Base-by-base conservation (phyloP, 2,113 vertebrate genomes). In the Chlamydotis undulata region DNA sequence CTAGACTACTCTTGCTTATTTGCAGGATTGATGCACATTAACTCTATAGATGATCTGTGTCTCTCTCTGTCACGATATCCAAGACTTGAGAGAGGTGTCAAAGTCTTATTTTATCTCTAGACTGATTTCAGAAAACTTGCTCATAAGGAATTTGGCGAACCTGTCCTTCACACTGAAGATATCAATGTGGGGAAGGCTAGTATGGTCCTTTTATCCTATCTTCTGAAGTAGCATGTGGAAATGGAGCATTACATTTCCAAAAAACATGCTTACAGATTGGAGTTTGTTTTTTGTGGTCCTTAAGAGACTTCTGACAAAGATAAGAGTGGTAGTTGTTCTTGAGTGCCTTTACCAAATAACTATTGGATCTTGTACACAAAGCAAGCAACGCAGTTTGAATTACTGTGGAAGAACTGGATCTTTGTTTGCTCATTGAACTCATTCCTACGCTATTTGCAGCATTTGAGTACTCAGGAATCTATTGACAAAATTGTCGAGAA, bases 21-120 rank as follows among this genome's bases (percentile, higher is more conserved):
- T 1, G 1, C 65, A 71, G 1, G 1, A 6, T 3, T n/a, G 60
- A 24, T 50, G 60, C 15, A 13, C 3, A 2, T 74, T 50, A 92
- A 45, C 57, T 52, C 7, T 18, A 43, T 16, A 0, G 28, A 5
- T 24, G 18, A 23, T 41, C 33, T 47, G 9, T 61, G 19, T 28
- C 22, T 77, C 23, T 25, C 23, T 59, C 37, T 87, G 35, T 56
- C 56, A 35, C 0, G 0, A 35, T 60, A 47, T 75, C 52, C 0
- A 12, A 59, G 70, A 33, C 43, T 37, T 2, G 3, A 24, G 49
- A 60, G 56, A 68, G 39, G 43, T 76, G 57, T 55, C 41, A 31
- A 18, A 19, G 13, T 41, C 45, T 53, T 84, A 11, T 5, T 79
- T 87, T 70, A 22, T 60, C 11, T 76, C 22, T 29, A 37, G 22